These are phyloP conservation scores for Scaptomyza montana DNA, from an alignment of 1,140 invertebrate genomes.

Conservation along the genomic window DNA sequence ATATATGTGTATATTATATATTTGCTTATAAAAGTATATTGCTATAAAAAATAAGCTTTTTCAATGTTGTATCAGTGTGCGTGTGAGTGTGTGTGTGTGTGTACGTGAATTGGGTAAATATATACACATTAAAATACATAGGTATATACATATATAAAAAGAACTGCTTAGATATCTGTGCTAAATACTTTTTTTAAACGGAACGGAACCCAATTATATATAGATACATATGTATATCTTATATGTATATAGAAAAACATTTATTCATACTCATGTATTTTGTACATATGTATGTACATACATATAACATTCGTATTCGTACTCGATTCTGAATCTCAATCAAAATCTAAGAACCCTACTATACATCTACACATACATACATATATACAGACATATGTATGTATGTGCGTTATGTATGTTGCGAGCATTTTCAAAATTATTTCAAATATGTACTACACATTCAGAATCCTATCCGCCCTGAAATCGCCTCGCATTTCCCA, in stretches of 20 bases:
- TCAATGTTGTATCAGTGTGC: conserved; percentile 57
- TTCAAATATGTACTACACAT: conserved; percentile 74
- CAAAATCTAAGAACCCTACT: conserved; percentile 30
- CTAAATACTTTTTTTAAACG: conserved; percentile 41
- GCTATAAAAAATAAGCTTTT: conserved; percentile 51
- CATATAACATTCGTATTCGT: neutral
- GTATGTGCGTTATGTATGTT: conserved; percentile 8
- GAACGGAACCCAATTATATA: conserved; percentile 34
- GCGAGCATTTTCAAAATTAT: conserved; percentile 60
- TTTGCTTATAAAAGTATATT: conserved; percentile 18
- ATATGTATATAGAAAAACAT: conserved; percentile 5
- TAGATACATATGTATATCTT: conserved; percentile 14
- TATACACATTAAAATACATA: conserved; percentile 30
- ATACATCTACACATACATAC: conserved; percentile 30
- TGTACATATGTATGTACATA: neutral
- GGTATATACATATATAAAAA: conserved; percentile 11
- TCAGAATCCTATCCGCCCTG: conserved; percentile 28
- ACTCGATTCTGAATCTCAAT: conserved; percentile 34
- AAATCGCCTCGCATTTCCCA: conserved; percentile 6
- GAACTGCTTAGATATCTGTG: conserved; percentile 29
- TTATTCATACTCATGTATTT: conserved; percentile 4
- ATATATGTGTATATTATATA: conserved; percentile 29
- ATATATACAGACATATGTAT: conserved; percentile 31
- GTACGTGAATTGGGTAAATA: conserved; percentile 38
- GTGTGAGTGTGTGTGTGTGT: conserved; percentile 32